These are phyloP conservation scores for Hassar affinis DNA, from an alignment of 2,113 vertebrate genomes.

Conservation along the genomic window DNA sequence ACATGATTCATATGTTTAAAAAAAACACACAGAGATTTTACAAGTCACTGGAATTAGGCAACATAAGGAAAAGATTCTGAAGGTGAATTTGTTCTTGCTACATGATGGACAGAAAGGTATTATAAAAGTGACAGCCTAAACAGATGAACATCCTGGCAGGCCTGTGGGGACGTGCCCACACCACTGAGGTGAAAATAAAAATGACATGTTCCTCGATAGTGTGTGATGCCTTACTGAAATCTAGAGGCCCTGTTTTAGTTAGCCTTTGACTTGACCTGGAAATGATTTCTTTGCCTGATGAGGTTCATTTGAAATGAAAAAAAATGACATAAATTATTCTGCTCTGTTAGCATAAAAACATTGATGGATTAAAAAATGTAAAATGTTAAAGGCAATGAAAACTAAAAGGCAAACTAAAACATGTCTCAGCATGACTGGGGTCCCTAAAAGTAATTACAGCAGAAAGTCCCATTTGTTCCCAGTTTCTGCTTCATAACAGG, in stretches of 20 bases:
- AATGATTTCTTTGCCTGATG: neutral
- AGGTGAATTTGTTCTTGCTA: slow-evolving; percentile 36
- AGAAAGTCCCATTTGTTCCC: slow-evolving; percentile 23
- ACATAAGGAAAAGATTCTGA: slow-evolving; percentile 25
- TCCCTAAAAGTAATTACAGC: slow-evolving; percentile 26
- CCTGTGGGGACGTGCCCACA: slow-evolving; percentile 68
- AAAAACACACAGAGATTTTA: neutral
- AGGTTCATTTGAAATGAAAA: slow-evolving; percentile 17
- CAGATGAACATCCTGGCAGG: slow-evolving; percentile 66
- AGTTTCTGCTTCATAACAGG: slow-evolving; percentile 12
- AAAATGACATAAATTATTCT: no score
- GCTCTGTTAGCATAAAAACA: neutral
- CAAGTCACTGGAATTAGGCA: slow-evolving; percentile 37
- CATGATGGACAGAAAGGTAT: slow-evolving; percentile 52
- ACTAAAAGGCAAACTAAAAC: neutral
- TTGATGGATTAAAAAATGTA: neutral
- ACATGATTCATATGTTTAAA: slow-evolving; percentile 46
- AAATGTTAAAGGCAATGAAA: neutral
- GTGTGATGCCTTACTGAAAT: slow-evolving; percentile 39
- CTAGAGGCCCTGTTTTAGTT: neutral
- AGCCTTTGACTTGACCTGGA: slow-evolving; percentile 28
- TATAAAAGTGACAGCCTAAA: slow-evolving; percentile 59
- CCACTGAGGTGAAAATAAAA: slow-evolving; percentile 56
- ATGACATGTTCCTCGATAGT: slow-evolving; percentile 43
- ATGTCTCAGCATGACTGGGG: slow-evolving; percentile 11